phyloP scores from a whole-genome alignment of 2,888 invertebrate species.

The Thymelicus sylvestris region DNA sequence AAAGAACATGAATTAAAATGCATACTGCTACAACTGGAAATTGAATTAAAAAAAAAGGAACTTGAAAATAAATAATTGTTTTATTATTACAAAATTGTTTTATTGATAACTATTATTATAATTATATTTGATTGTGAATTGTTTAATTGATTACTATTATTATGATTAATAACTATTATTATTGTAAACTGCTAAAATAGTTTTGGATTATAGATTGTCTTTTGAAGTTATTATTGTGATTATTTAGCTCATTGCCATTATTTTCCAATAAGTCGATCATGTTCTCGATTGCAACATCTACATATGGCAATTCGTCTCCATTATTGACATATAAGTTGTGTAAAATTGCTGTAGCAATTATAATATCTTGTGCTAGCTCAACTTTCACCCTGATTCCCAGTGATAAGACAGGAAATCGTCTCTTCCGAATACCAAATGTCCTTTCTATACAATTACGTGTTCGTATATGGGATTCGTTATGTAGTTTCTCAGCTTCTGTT shows the following conservation, averaged over 20 bases:
- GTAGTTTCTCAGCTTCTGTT: no score
- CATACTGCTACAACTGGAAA: background rate
- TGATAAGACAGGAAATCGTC: no score
- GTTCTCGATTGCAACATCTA: constrained; percentile 6
- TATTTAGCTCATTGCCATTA: background rate
- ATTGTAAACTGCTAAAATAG: constrained; percentile 9
- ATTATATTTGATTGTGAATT: no score
- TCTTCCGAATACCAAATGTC: no score
- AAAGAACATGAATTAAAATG: background rate
- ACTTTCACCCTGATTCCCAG: constrained; percentile 11
- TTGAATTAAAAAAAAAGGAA: constrained; percentile 7
- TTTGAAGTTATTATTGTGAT: constrained; percentile 9
- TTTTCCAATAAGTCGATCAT: constrained; percentile 9
- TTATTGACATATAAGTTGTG: constrained; percentile 9
- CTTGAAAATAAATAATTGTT: constrained; percentile 1
- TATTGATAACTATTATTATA: no score
- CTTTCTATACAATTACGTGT: no score
- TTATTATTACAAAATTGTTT: no score
- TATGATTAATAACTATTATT: constrained; percentile 2
- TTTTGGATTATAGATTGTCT: constrained; percentile 8
- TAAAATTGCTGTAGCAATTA: constrained; percentile 12
- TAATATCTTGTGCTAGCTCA: constrained; percentile 7
- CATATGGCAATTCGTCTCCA: constrained; percentile 11
- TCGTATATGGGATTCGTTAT: no score
- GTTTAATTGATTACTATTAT: no score